phyloP scores from a whole-genome alignment of 2,888 invertebrate genomes.

The Dryobotodes eremita region DNA sequence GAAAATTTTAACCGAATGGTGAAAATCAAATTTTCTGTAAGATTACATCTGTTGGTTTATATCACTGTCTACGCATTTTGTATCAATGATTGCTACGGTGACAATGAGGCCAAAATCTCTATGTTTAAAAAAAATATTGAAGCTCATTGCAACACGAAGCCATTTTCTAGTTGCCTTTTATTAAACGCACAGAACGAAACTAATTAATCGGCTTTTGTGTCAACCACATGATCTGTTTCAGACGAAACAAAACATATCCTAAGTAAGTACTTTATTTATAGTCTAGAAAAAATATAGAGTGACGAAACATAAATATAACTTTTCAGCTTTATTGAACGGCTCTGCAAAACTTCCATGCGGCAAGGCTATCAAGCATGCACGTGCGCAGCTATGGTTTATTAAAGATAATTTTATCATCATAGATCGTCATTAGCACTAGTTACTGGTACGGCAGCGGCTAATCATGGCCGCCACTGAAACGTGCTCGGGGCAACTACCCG shows the following conservation, averaged over 20 bases:
- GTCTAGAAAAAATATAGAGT: not conserved
- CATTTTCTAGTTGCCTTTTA: not conserved
- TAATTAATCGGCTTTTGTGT: not conserved
- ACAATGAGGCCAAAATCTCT: not conserved
- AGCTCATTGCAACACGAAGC: not conserved
- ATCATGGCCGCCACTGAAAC: constrained; percentile 56
- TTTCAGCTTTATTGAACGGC: not conserved
- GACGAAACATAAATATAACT: too few relatives aligned
- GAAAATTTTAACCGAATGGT: not conserved
- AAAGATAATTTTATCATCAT: constrained; percentile 59
- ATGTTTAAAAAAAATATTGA: not conserved
- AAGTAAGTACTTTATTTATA: not conserved
- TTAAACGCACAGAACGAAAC: not conserved
- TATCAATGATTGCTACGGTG: not conserved
- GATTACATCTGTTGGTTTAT: not conserved
- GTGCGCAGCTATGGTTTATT: constrained; percentile 41
- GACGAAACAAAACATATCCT: not conserved
- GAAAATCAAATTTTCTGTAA: not conserved
- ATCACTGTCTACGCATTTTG: not conserved
- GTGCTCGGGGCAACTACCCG: constrained; percentile 55
- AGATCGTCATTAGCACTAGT: constrained; percentile 62
- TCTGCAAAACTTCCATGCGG: constrained; percentile 6
- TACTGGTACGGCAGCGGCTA: constrained; percentile 50
- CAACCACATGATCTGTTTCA: not conserved
- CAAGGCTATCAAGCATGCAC: constrained; percentile 35